A percentile compares a stretch with the other conserved stretches of the same genome.
phyloP scores from a whole-genome alignment of 2,113 vertebrate species.

The Ramphastos sulfuratus region DNA sequence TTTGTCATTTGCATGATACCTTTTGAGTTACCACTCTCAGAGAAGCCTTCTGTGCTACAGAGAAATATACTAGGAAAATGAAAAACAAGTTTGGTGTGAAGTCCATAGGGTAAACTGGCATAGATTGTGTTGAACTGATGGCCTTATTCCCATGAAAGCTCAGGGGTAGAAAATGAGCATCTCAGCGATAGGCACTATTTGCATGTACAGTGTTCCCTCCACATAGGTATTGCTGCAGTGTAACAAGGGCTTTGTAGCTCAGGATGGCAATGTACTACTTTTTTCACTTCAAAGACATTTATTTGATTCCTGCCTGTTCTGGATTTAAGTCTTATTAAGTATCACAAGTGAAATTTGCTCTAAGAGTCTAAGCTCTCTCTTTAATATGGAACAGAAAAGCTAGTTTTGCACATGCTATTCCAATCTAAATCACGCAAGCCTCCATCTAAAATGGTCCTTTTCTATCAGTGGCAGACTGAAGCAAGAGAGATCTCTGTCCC shows the following conservation, averaged over 20 bases:
- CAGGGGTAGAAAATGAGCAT: neutral
- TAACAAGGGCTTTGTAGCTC: neutral
- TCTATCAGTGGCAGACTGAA: neutral
- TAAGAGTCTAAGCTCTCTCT: neutral
- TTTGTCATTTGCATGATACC: slow-evolving; percentile 70
- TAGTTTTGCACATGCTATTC: neutral
- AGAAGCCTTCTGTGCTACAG: slow-evolving; percentile 48
- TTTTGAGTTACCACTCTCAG: slow-evolving; percentile 44
- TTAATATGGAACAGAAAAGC: neutral
- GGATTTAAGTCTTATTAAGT: neutral
- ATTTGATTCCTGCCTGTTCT: neutral
- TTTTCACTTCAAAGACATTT: neutral
- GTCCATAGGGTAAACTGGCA: slow-evolving; percentile 2
- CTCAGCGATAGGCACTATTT: neutral
- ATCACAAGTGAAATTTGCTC: neutral
- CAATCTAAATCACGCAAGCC: neutral
- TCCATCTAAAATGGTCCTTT: neutral
- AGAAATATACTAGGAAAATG: slow-evolving; percentile 49
- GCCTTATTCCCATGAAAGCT: slow-evolving; percentile 9
- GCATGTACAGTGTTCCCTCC: neutral
- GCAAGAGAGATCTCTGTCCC: neutral
- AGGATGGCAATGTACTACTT: neutral
- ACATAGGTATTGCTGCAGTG: neutral
- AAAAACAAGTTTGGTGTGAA: slow-evolving; percentile 47
- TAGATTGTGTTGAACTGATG: slow-evolving; percentile 3